Base-by-base conservation (phyloP, 2,888 invertebrate species). In the Micoletzkya japonica region DNA sequence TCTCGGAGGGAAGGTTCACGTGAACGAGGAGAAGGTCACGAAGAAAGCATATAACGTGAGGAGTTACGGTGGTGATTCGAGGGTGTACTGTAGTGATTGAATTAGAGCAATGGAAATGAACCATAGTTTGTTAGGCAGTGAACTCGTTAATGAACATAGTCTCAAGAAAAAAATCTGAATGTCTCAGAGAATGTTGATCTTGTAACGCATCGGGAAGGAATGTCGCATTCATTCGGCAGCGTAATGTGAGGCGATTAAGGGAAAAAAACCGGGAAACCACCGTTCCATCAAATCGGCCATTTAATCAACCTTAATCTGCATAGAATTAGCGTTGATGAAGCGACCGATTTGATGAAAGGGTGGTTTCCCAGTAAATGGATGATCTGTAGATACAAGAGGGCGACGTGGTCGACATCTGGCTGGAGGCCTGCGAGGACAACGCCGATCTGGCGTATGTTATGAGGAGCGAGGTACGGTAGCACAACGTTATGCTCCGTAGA, bases 21-120 rank as follows among this genome's bases (percentile, higher is more conserved):
- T 81, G 39, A 81, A 81, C 68, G 80, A 81, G 14, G 79, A 80
- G 49, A 75, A 77, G 28, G 68, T 68, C 56, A 79, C 77, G 34
- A 81, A 81, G 72, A 80, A 80, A 64, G 69, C 80, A 1, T 80
- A 81, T 63, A 81, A 81, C 70, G 81, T 81, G 49, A 69, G 78
- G n/a, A n/a, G n/a, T 34, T 28, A 52, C 34, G 20, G 26, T 39
- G 28, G 20, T 10, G 2, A 28, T 61, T 24, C 3, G 4, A 24
- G 28, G 6, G 60, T 14, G 36, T 52, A 32, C 1, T 49, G 50
- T 63, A 52, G 52, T 54, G 6, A 54, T 44, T 14, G 20, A 20
- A 4, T 20, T 61, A 44, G n/a, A n/a, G n/a, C n/a, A n/a, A n/a
- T n/a, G n/a, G 44, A 44, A 20, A 44, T 44, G 44, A 14, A 44